These are phyloP conservation scores for Aphidius colemani DNA, from an alignment of 2,888 invertebrate genomes.

Conservation along the genomic window DNA sequence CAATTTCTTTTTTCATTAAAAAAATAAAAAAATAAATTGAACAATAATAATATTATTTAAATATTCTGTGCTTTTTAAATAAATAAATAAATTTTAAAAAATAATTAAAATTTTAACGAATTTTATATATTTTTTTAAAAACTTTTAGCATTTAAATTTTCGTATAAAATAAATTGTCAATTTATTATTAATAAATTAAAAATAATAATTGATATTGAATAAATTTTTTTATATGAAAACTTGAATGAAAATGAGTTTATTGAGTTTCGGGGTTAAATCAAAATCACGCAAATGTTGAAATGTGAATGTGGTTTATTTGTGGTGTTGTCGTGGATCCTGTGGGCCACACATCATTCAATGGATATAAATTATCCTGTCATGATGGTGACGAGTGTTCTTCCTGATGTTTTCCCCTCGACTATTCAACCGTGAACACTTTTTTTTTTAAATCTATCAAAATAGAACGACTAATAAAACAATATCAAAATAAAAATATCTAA, in stretches of 20 bases:
- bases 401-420: not conserved
- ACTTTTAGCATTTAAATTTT: not conserved
- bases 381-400: conserved; percentile 18
- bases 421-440: too few relatives aligned
- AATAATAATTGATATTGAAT: too few relatives aligned
- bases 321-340: conserved; percentile 17
- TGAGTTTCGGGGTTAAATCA: conserved; percentile 15
- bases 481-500: not conserved
- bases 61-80: not conserved
- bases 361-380: conserved; percentile 18
- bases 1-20: not conserved
- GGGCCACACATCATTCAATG: conserved; percentile 9
- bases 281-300: conserved; percentile 17
- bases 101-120: not conserved
- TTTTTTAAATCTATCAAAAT: not conserved
- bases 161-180: conserved; percentile 2
- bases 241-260: not conserved
- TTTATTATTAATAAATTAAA: not conserved
- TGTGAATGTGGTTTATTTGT: conserved; percentile 14
- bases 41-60: too few relatives aligned
- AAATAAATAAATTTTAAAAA: not conserved
- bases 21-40: not conserved
- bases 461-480: not conserved
- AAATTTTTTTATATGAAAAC: too few relatives aligned
- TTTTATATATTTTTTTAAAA: not conserved